Base-by-base conservation (phyloP, 2,113 vertebrate genomes). In the Perccottus glenii region DNA sequence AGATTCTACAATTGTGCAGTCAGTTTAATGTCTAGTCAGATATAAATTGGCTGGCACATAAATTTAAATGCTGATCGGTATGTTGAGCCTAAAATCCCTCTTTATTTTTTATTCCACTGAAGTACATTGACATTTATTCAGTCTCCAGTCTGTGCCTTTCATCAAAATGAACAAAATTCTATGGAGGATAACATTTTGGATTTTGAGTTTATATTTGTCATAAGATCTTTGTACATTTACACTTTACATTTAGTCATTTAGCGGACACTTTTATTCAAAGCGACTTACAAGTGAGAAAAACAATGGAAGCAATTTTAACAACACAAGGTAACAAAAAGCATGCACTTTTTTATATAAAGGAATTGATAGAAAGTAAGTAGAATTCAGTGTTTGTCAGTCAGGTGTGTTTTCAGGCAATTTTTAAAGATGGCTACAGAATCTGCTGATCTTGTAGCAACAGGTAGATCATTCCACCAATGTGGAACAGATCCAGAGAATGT, bases 1-100 rank as follows among this genome's bases (percentile, higher is more conserved):
- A 27, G 72, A 75, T 61, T 73, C 45, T 43, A 15, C 45, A 38
- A 75, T 67, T 65, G 58, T 77, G 43, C 67, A 53, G 67, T 77
- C 46, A 64, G 6, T 73, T 73, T 51, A 47, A 33, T 55, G 74
- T 78, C 55, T 75, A 19, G 43, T 66, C 57, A 62, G 72, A 74
- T 33, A 42, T 67, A 76, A 73, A 83, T 80, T 67, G 42, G 45
- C 73, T 60, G 44, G 38, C 56, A 64, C 50, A 60, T 75, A 70
- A 55, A 58, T 81, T 11, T 59, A 82, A 77, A 77, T 51, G 43
- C 49, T 68, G 69, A 78, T 60, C 47, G 47, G 42, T 73, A 40
- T 45, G 47, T 71, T 67, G 38, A 64, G 64, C 47, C 33, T 56
- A 19, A 19, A 47, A 64, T 47, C 70, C 9, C 16, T 19, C 45